Base-by-base conservation (phyloP, 2,113 vertebrate genomes). In the Paramisgurnus dabryanus region DNA sequence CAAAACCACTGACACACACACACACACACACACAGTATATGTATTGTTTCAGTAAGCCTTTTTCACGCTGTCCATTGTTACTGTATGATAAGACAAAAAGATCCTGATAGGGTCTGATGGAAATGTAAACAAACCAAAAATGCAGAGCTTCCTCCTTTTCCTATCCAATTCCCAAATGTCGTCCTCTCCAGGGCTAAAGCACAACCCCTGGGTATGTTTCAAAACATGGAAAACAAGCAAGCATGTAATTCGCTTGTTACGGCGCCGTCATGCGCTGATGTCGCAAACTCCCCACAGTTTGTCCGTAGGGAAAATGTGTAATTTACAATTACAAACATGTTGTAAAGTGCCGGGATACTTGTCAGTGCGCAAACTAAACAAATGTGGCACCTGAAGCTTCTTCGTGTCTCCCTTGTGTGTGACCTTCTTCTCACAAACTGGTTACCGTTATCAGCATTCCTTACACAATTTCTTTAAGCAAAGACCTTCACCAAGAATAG, bases 31-130 rank as follows among this genome's bases (percentile, higher is more conserved):
- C 2, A 17, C 17, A n/a, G 43, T 49, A 39, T 70, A 74, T 72
- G 73, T 80, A 78, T 85, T 85, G 68, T 70, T 76, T 47, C 17
- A 74, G 68, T 12, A 47, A 47, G 58, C 64, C 13, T 47, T 58
- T 78, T 78, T 63, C 80, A 67, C 64, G 64, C 49, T 41, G 49
- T 58, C 67, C 45, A 78, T 66, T 79, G 63, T 78, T 72, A 68
- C 40, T 65, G 22, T 43, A 60, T 11, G 39, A 73, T 7, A 15
- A 40, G 41, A 78, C 43, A 58, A 80, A 82, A 78, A 9, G 55
- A 57, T 34, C 4, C 68, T 47, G 70, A 84, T 55, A 75, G 64
- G 68, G 27, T 12, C 47, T n/a, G 71, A 57, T 81, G 80, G 45
- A 74, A 74, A 71, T 27, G 13, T 65, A 70, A 82, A 71, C 49